Conservation (phyloP, 2,888 invertebrate genomes). For the Laspeyria flexula region DNA sequence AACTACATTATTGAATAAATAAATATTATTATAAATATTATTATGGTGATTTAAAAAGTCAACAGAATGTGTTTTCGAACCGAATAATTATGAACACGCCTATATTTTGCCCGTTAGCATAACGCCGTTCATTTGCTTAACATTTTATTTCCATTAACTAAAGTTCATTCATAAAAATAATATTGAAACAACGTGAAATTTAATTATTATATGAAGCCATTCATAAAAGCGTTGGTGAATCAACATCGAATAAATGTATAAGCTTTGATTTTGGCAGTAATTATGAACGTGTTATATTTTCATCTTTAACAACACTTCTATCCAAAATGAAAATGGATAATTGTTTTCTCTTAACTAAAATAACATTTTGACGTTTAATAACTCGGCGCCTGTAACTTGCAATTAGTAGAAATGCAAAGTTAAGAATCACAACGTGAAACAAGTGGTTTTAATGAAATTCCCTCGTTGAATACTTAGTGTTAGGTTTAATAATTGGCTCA, state of each 20-base stretch:
- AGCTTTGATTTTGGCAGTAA: not conserved
- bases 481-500: constrained; percentile 15
- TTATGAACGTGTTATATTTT: too few relatives aligned
- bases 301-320: too few relatives aligned
- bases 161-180: not conserved
- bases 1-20: too few relatives aligned
- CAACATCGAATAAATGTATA: not conserved
- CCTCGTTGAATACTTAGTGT: constrained; percentile 20
- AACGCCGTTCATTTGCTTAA: too few relatives aligned
- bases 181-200: not conserved
- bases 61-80: not conserved
- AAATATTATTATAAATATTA: too few relatives aligned
- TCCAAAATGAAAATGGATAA: not conserved
- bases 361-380: not conserved
- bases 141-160: too few relatives aligned
- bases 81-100: not conserved
- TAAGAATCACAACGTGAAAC: constrained; percentile 1
- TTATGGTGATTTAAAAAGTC: too few relatives aligned
- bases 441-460: constrained; percentile 12
- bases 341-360: not conserved
- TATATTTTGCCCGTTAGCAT: too few relatives aligned
- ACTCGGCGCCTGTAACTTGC: not conserved
- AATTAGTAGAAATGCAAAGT: not conserved
- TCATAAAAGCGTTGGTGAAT: not conserved
- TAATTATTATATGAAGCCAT: not conserved